Evolutionary conservation across 2,888 invertebrate species (phyloP).

Genomic region (Tromatobia lineatoria): DNA sequence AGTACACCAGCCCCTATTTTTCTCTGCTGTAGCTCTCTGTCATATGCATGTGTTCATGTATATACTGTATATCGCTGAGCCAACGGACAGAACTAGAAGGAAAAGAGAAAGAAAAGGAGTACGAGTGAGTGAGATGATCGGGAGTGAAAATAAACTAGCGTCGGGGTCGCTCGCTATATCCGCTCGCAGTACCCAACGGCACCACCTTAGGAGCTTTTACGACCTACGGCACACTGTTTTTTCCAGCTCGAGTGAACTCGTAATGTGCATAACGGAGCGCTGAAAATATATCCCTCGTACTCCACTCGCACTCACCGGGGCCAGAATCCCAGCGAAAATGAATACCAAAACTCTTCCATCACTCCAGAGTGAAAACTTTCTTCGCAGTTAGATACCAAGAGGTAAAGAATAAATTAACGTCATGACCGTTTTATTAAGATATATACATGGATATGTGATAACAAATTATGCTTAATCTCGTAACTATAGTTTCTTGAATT

Average conservation of each 20-base stretch:
- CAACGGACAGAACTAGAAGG: conserved; percentile 16
- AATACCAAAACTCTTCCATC: conserved; percentile 21
- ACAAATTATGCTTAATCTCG: background rate
- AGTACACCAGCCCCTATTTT: conserved; percentile 41
- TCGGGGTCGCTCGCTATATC: conserved; percentile 45
- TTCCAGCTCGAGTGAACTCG: conserved; percentile 59
- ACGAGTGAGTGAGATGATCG: conserved; percentile 56
- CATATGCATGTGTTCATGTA: conserved; percentile 56
- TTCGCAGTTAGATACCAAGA: background rate
- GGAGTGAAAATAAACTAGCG: conserved; percentile 69
- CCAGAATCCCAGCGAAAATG: conserved; percentile 41
- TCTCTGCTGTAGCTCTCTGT: conserved; percentile 53
- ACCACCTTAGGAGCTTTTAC: conserved; percentile 59
- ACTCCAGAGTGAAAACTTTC: conserved; percentile 18
- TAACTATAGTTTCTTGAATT: no score
- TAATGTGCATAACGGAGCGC: conserved; percentile 66
- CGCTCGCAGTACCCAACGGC: conserved; percentile 37
- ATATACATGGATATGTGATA: background rate
- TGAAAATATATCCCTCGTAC: conserved; percentile 49
- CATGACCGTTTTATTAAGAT: background rate
- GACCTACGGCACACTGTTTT: conserved; percentile 56
- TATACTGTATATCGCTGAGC: conserved; percentile 38
- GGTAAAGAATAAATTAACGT: background rate
- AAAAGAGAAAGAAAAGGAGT: conserved; percentile 19
- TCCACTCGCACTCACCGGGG: conserved; percentile 19